Conservation (phyloP, 2,797 vertebrate genomes). For the Sciaenops ocellatus region DNA sequence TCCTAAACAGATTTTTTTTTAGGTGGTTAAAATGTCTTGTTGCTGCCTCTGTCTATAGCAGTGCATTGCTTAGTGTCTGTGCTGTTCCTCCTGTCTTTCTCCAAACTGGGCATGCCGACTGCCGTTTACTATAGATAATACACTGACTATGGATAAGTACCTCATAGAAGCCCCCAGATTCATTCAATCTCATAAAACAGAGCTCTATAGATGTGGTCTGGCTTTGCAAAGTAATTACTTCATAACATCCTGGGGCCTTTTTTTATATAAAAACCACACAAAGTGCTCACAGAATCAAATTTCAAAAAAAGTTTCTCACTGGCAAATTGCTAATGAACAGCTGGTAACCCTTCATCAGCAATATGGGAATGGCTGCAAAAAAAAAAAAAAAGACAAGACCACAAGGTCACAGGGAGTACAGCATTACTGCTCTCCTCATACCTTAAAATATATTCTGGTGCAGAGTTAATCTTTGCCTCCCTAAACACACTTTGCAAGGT, state of each 20-base stretch:
- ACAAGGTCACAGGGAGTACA: background rate
- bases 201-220: background rate
- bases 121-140: no score
- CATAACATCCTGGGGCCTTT: background rate
- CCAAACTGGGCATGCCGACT: no score
- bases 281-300: background rate
- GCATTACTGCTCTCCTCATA: background rate
- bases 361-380: no score
- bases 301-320: background rate
- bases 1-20: no score
- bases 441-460: background rate
- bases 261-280: no score
- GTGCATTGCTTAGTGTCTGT: no score
- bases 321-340: background rate
- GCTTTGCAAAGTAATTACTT: background rate
- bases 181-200: background rate
- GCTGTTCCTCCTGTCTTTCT: no score
- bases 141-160: no score
- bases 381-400: background rate
- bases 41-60: no score
- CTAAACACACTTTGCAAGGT: conserved; percentile 4
- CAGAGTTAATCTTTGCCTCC: conserved; percentile 22
- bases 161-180: no score
- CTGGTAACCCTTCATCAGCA: background rate
- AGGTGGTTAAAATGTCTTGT: no score